These are phyloP conservation scores for Arrhamphus sclerolepis DNA, from an alignment of 2,797 vertebrate species.

Conservation along the genomic window DNA sequence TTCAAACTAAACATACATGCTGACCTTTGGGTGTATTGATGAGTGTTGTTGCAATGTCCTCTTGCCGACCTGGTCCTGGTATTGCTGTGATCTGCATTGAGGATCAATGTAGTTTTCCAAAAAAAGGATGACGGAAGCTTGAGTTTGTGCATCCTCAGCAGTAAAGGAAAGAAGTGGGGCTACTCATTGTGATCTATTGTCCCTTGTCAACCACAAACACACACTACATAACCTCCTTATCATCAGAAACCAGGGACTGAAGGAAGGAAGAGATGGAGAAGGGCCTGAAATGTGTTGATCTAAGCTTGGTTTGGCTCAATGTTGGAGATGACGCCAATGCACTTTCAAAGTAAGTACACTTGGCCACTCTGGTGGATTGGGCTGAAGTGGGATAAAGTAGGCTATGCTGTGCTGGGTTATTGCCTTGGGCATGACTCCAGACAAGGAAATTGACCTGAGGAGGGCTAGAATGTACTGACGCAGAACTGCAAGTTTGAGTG, in stretches of 20 bases:
- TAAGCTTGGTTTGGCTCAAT: slow-evolving; percentile 9
- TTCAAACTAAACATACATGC: slow-evolving; percentile 13
- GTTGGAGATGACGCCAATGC: slow-evolving; percentile 2
- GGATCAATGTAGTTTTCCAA: slow-evolving; percentile 40
- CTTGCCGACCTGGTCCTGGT: slow-evolving; percentile 19
- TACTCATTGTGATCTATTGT: slow-evolving; percentile 48
- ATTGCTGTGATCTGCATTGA: slow-evolving; percentile 18
- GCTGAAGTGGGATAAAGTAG: slow-evolving; percentile 20
- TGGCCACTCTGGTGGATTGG: slow-evolving; percentile 20
- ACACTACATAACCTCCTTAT: slow-evolving; percentile 56
- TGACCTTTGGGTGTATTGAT: slow-evolving; percentile 11
- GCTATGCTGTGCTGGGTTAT: slow-evolving; percentile 13
- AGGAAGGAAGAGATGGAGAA: slow-evolving; percentile 54
- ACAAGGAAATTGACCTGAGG: slow-evolving; percentile 26
- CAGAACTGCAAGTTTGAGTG: slow-evolving; percentile 8
- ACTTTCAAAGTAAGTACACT: slow-evolving; percentile 11
- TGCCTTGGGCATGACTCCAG: slow-evolving; percentile 18
- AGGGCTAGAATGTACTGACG: slow-evolving; percentile 9
- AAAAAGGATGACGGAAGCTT: slow-evolving; percentile 10
- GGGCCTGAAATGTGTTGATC: slow-evolving; percentile 46
- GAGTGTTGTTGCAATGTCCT: neutral
- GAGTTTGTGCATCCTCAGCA: slow-evolving; percentile 55
- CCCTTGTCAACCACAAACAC: slow-evolving; percentile 23
- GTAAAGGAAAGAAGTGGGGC: slow-evolving; percentile 37
- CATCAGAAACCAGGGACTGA: slow-evolving; percentile 46